phyloP scores from a whole-genome alignment of 1,140 invertebrate species.

The Conus betulinus region DNA sequence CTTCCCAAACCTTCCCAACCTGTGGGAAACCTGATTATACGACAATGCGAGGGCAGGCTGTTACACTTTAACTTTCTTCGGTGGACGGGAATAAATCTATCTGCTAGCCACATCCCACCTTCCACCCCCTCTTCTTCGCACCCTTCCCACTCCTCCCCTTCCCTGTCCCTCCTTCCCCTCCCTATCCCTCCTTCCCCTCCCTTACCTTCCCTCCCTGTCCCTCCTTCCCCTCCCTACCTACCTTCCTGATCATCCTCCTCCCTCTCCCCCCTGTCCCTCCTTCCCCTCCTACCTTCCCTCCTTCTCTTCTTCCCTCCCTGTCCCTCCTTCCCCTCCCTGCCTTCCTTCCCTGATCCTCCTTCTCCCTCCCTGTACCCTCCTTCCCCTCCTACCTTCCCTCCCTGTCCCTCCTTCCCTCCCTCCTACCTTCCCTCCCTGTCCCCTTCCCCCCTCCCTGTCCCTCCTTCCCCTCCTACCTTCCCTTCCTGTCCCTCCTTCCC shows the following conservation, averaged over 20 bases:
- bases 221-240: too few relatives aligned
- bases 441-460: not conserved
- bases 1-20: too few relatives aligned
- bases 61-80: too few relatives aligned
- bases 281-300: not conserved
- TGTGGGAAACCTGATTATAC: too few relatives aligned
- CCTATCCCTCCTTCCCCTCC: not conserved
- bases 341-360: not conserved
- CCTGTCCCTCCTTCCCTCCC: too few relatives aligned
- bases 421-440: too few relatives aligned
- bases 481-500: conserved; percentile 4
- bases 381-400: not conserved
- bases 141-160: not conserved
- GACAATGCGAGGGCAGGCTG: too few relatives aligned
- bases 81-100: not conserved
- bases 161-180: not conserved
- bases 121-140: not conserved
- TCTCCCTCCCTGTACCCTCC: not conserved
- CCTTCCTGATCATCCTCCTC: not conserved
- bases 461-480: not conserved
- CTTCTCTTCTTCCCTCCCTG: not conserved
- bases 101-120: not conserved
- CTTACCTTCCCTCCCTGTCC: not conserved
- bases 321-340: not conserved
- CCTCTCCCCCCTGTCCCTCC: not conserved